Percentiles rank a stretch among this genome's conserved stretches.
These are phyloP conservation scores for Xiphorhynchus elegans DNA, from an alignment of 2,113 vertebrate species.

Conservation along the genomic window DNA sequence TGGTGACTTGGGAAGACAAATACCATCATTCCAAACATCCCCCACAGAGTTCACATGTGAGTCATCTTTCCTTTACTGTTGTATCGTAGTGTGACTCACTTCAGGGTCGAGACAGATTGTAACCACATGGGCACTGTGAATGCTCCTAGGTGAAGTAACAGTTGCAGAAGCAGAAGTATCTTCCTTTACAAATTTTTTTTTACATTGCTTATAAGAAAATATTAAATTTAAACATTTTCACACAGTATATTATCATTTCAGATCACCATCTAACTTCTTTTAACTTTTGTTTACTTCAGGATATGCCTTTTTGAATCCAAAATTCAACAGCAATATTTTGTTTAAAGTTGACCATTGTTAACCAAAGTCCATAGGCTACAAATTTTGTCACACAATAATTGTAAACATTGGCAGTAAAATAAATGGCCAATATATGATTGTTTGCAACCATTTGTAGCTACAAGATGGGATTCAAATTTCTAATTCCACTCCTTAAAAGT, in stretches of 20 bases:
- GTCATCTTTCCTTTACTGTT: background rate
- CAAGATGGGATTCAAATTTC: background rate
- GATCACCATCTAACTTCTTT: background rate
- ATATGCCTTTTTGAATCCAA: background rate
- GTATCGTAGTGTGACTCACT: background rate
- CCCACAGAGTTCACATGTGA: background rate
- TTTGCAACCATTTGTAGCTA: background rate
- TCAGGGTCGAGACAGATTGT: background rate
- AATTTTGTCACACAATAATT: background rate
- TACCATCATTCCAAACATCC: rapidly evolving
- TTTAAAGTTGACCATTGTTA: background rate
- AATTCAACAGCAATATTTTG: background rate
- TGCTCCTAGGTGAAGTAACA: background rate
- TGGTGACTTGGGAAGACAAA: background rate
- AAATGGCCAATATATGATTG: background rate
- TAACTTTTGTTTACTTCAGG: background rate
- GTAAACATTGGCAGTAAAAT: background rate
- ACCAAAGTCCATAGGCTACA: background rate
- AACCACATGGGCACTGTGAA: background rate
- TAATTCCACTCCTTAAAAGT: background rate
- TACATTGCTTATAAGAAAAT: background rate
- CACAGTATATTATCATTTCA: background rate
- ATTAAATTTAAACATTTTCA: background rate
- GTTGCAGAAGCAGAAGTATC: background rate
- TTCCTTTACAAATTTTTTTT: background rate